phyloP scores from a whole-genome alignment of 2,888 invertebrate species.

The Stenotaenia linearis region DNA sequence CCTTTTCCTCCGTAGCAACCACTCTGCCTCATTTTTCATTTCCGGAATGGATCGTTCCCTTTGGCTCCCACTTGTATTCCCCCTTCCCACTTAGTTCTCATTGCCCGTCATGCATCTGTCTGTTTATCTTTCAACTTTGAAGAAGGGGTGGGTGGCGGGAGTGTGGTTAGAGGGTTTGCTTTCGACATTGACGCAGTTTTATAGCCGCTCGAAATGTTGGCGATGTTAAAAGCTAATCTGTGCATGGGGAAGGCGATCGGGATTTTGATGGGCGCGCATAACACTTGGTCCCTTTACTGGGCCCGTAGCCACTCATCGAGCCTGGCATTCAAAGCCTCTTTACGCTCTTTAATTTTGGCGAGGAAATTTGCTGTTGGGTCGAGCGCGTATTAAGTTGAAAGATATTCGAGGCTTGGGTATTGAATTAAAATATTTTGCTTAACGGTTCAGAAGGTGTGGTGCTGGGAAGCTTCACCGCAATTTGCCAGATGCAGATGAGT shows the following conservation, averaged over 20 bases:
- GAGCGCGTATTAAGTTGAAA: not conserved
- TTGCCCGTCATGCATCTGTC: not conserved
- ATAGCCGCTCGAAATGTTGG: not conserved
- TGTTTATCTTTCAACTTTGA: constrained; percentile 8
- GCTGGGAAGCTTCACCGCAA: not conserved
- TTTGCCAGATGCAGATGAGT: not conserved
- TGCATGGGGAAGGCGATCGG: not conserved
- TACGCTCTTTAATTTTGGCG: constrained; percentile 11
- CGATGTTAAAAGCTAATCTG: not conserved
- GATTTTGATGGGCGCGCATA: constrained; percentile 15
- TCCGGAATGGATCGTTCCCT: not conserved
- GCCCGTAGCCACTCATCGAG: constrained; percentile 1
- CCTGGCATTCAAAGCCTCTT: not conserved
- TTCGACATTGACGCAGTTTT: constrained; percentile 4
- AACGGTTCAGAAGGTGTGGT: not conserved
- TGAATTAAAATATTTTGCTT: constrained; percentile 13
- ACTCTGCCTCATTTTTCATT: not conserved
- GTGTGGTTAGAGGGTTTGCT: not conserved
- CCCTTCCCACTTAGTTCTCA: not conserved
- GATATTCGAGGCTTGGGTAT: constrained; percentile 1
- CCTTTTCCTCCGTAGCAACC: not conserved
- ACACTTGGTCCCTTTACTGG: not conserved
- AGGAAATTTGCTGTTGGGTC: not conserved
- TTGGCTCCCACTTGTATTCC: too few species aligned
- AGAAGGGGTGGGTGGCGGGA: not conserved